Base-by-base conservation (phyloP, 1,140 invertebrate genomes). In the Coelopa frigida region DNA sequence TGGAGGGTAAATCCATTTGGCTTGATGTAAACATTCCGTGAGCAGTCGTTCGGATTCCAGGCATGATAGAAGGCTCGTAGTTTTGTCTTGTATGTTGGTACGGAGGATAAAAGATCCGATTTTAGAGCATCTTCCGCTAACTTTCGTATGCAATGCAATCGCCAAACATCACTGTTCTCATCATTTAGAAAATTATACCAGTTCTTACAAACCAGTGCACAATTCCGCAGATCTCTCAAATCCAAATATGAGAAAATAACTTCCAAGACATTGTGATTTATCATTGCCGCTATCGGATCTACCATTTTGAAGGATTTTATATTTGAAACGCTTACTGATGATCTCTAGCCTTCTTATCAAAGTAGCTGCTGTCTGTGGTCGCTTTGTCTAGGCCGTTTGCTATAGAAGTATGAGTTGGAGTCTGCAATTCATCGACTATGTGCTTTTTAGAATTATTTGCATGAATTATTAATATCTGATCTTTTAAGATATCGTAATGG, bases 1-100 rank as follows among this genome's bases (percentile, higher is more conserved):
- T 98, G 94, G 53, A 98, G 74, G 6, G 94, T 98, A 68, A 98
- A 98, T 41, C 92, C 94, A 76, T 96, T 97, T 17, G 89, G 81
- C 76, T 96, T 97, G 41, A 98, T 87, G 68, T 93, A 98, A 68
- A 98, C 87, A 75, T 99, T 96, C 61, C 89, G 80, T 17, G 94
- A 98, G 68, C 92, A 96, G 68, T 99, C 95, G 68, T 90, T 85
- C 2, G 93, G 89, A 73, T 94, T 98, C 95, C 94, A 99, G 2
- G 94, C 87, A 74, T 97, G 90, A 70, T 86, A 88, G 71, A 87
- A 94, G 10, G 94, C 94, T 61, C 92, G 79, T 41, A 98, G 74
- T 76, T 98, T 98, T 10, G 88, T 81, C 77, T 96, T 98, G 64
- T 90, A 94, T 5, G 89, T 92, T 23, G 84, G 79, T 38, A 95